Evolutionary conservation across 2,888 invertebrate genomes (phyloP), one percentile per base, ranked within the genome.

Genomic region (Zygaena filipendulae): DNA sequence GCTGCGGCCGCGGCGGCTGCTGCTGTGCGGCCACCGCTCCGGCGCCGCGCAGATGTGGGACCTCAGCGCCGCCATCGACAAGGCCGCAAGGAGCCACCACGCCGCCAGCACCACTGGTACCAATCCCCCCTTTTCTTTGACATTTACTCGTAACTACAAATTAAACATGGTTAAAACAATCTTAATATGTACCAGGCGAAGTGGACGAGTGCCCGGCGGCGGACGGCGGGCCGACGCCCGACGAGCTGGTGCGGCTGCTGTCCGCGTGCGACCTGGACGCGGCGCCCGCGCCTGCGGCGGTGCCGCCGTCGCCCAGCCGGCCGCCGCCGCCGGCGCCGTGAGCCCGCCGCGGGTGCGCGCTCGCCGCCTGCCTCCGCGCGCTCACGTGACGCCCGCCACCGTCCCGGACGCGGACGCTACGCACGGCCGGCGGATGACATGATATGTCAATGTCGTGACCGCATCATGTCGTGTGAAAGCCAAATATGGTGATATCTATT

Each of bases 31-130:
- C 0, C 96, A 96, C 59, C 87, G 91, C 20, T 95, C 92, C 43
- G 96, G 97, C 25, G 91, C 91, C 21, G 89, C 96, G 35, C 96
- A 96, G 75, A 95, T 98, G 92, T 99, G 98, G 97, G 98, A 99
- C 79, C 82, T 99, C 35, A 96, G 96, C 8, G 97, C 95, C 6
- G 97, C 95, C 8, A 80, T 98, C 28, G 95, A 97, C 69, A 84
- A 90, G 40, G 82, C 85, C 9, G 72, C 80, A 3, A 62, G 57
- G 26, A 51, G 16, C 39, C 51, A 4, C 2, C 43, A 35, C n/a
- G 27, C 47, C 14, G 29, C 33, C 27, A 44, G 39, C 36, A 38
- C 25, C 9, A 31, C 37, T 6, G 30, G 34, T 6, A 25, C 43
- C 31, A 51, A 47, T n/a, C n/a, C n/a, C n/a, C n/a, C n/a, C n/a